Percentiles rank a stretch among this genome's conserved stretches.
These are phyloP conservation scores for Lithophane socia DNA, from an alignment of 2,888 invertebrate species.

Conservation along the genomic window DNA sequence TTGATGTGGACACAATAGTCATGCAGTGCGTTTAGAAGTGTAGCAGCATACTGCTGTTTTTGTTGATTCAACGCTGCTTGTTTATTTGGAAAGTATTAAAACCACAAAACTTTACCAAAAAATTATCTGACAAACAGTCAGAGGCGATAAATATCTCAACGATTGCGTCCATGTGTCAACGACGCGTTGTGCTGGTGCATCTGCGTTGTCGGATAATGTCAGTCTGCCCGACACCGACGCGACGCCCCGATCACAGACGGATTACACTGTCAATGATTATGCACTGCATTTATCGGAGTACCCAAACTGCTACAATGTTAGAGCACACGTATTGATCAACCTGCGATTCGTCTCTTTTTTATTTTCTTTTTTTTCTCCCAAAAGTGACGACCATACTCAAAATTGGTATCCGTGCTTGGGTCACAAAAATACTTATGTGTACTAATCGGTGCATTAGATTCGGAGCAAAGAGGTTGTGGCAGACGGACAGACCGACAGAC, in stretches of 20 bases:
- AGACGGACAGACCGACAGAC: no score
- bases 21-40: background rate
- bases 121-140: background rate
- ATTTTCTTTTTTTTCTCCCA: no score
- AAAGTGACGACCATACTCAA: no score
- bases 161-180: constrained; percentile 20
- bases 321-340: background rate
- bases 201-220: constrained; percentile 5
- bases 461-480: no score
- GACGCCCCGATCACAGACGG: background rate
- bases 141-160: constrained; percentile 8
- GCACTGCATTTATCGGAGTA: background rate
- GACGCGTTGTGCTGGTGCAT: background rate
- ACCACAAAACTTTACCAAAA: background rate
- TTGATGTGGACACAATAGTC: background rate
- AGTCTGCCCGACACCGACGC: background rate
- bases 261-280: background rate
- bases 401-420: no score
- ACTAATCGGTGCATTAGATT: no score
- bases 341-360: background rate
- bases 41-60: background rate
- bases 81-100: background rate
- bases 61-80: background rate
- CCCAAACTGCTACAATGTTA: background rate
- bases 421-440: no score